Evolutionary conservation across 1,140 invertebrate species (phyloP), one percentile per base, ranked within the genome.

Genomic region (Drosophila bocqueti): DNA sequence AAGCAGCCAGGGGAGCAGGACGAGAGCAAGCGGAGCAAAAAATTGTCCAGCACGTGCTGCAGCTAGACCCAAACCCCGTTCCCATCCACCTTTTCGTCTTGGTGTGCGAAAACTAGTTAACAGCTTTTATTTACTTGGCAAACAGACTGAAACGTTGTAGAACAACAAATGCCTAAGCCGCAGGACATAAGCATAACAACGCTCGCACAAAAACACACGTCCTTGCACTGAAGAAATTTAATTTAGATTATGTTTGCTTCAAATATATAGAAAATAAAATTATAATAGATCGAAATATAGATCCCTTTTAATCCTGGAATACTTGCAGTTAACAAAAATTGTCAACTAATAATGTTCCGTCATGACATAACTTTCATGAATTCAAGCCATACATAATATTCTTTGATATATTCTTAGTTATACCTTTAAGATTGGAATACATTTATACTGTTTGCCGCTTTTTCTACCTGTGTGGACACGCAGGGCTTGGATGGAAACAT

Each of bases 41-140:
- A 64, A 63, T 74, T 64, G 67, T 26, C 74, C 42, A 60, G 57
- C 54, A 71, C 54, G 40, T 79, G 69, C 54, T 54, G 42, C 43
- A 49, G 40, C n/a, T 6, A 21, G 52, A 21, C 34, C 52, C 52
- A n/a, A 42, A 24, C n/a, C 55, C 24, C 34, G 18, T 15, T 2
- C 21, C 21, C 15, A 43, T n/a, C 57, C 40, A 77, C n/a, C 47
- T 67, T 52, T 57, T 49, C 47, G 52, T 31, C 65, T 73, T 57
- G 62, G 76, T 79, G 81, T 71, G 71, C 55, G 47, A 77, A 77
- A 84, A 84, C 77, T 84, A 84, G 81, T 84, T 84, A 84, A 84
- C 77, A 84, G 81, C 81, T 81, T 84, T 84, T 84, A 84, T 84
- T 84, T 84, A 80, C 81, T 84, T 76, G 72, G 63, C 72, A 84